Evolutionary conservation across 1,140 invertebrate species (phyloP).

Genomic region (Sarcophaga bullata): DNA sequence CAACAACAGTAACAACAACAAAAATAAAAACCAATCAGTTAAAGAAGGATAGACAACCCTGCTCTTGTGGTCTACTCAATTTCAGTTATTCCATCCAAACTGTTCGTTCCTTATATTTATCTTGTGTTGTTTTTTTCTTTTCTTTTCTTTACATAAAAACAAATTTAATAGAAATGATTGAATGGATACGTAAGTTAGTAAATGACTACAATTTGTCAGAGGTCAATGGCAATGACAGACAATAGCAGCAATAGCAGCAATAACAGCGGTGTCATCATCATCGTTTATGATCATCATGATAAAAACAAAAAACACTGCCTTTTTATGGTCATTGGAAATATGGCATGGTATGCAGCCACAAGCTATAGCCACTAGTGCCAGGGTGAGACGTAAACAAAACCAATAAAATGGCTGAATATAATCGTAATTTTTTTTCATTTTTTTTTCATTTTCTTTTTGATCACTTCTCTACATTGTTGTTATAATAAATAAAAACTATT

Average conservation of each 20-base stretch:
- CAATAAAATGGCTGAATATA: too few species aligned
- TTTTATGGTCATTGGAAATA: neutral
- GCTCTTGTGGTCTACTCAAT: neutral
- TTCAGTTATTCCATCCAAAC: too few species aligned
- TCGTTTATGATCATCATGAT: neutral
- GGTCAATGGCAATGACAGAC: slow-evolving; percentile 16
- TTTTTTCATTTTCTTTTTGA: too few species aligned
- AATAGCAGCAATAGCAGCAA: too few species aligned
- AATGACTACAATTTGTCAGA: slow-evolving; percentile 17
- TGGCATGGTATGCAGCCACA: too few species aligned
- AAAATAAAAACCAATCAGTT: too few species aligned
- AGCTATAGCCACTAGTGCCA: too few species aligned
- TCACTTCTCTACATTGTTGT: neutral
- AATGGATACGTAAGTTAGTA: neutral
- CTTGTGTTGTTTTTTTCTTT: neutral
- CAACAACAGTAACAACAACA: too few species aligned
- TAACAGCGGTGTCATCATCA: neutral
- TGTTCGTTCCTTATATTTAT: neutral
- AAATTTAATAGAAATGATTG: slow-evolving; percentile 11
- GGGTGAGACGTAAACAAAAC: too few species aligned
- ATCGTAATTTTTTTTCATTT: too few species aligned
- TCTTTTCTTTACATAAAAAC: neutral
- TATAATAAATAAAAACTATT: neutral
- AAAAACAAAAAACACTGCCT: neutral
- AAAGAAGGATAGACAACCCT: neutral